Evolutionary conservation across 1,140 invertebrate genomes (phyloP).

Genomic region (Drosophila bipectinata): DNA sequence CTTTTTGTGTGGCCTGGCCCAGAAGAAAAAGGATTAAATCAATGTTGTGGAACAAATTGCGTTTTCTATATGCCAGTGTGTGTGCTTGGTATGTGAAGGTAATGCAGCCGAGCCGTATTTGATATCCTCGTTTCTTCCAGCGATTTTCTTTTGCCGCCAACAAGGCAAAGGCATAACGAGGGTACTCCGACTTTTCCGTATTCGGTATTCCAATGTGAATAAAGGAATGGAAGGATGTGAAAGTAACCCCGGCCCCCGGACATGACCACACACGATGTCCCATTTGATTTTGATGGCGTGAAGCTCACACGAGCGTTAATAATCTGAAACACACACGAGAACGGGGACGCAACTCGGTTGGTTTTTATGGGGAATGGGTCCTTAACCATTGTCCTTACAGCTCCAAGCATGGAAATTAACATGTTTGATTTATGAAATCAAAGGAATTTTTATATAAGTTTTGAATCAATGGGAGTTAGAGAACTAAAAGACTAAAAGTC

Average conservation of each 20-base stretch:
- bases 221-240: background rate
- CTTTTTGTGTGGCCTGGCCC: slow-evolving; percentile 40
- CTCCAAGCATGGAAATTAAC: slow-evolving; percentile 26
- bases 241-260: slow-evolving; percentile 14
- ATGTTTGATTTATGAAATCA: slow-evolving; percentile 23
- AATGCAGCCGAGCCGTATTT: slow-evolving; percentile 48
- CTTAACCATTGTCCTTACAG: slow-evolving; percentile 1
- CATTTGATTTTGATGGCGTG: slow-evolving; percentile 63
- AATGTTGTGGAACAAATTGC: slow-evolving; percentile 63
- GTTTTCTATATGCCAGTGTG: slow-evolving; percentile 29
- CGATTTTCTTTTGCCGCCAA: slow-evolving; percentile 46
- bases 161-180: slow-evolving; percentile 55
- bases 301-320: slow-evolving; percentile 62
- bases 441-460: background rate
- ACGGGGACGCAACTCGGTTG: slow-evolving; percentile 2
- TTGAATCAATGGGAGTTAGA: background rate
- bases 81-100: slow-evolving; percentile 29
- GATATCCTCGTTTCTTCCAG: slow-evolving; percentile 58
- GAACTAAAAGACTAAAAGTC: too few species aligned
- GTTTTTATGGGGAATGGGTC: background rate
- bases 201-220: slow-evolving; percentile 22
- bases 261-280: slow-evolving; percentile 57
- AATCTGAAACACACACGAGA: slow-evolving; percentile 33
- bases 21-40: slow-evolving; percentile 63
- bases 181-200: slow-evolving; percentile 15